A percentile compares a stretch with the other conserved stretches of the same genome.
These are phyloP conservation scores for Chloromyia formosa DNA, from an alignment of 2,888 invertebrate genomes.

Conservation along the genomic window DNA sequence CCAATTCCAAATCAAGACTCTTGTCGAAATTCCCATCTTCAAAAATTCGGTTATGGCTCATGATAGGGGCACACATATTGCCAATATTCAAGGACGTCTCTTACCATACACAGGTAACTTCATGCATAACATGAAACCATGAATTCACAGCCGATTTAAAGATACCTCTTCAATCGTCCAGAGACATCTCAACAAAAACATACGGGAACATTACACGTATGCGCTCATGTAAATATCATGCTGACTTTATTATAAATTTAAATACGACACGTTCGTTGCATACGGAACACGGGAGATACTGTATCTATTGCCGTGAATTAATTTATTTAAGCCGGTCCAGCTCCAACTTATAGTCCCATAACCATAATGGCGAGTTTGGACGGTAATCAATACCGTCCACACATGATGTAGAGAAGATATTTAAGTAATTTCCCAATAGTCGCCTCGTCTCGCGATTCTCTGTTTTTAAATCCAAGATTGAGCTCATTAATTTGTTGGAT, in stretches of 20 bases:
- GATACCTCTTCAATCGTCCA: constrained; percentile 13
- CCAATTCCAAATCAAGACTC: too few species aligned
- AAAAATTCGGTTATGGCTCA: too few species aligned
- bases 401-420: constrained; percentile 39
- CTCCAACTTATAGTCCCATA: constrained; percentile 33
- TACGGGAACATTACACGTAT: constrained; percentile 39
- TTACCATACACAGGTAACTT: too few species aligned
- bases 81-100: too few species aligned
- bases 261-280: constrained; percentile 46
- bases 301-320: constrained; percentile 35
- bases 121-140: not conserved
- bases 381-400: constrained; percentile 43
- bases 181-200: not conserved
- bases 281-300: constrained; percentile 30
- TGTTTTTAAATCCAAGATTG: constrained; percentile 44
- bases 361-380: constrained; percentile 37
- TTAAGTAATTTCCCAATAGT: constrained; percentile 28
- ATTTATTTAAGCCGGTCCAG: constrained; percentile 39
- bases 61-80: too few species aligned
- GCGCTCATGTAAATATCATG: constrained; percentile 49
- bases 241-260: constrained; percentile 50
- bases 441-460: not conserved
- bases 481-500: constrained; percentile 50
- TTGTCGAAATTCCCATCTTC: too few species aligned
- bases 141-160: not conserved